phyloP scores from a whole-genome alignment of 2,113 vertebrate genomes.

The Suncus etruscus region DNA sequence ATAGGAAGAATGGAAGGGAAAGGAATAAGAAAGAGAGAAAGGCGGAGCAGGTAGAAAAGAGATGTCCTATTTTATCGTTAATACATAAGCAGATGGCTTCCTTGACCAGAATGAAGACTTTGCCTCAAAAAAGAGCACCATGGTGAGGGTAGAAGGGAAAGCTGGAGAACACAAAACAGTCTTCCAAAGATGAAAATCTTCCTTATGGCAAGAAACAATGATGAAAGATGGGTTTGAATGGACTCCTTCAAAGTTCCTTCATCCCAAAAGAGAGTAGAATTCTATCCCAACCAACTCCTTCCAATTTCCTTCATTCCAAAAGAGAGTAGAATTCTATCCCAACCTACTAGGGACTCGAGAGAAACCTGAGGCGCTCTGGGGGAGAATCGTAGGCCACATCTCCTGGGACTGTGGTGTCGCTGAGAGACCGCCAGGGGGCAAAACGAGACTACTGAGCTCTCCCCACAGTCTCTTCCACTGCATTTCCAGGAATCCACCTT shows the following conservation, averaged over 20 bases:
- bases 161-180: background rate
- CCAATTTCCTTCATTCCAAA: conserved; percentile 26
- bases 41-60: background rate
- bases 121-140: conserved; percentile 1
- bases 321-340: background rate
- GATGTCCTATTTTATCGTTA: background rate
- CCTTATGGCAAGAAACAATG: conserved; percentile 20
- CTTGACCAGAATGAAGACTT: conserved; percentile 40
- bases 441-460: conserved; percentile 55
- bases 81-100: background rate
- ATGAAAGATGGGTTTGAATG: background rate
- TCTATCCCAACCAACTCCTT: background rate
- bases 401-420: conserved; percentile 47
- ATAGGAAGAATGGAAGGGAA: background rate
- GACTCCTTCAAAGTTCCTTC: conserved; percentile 31
- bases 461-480: background rate
- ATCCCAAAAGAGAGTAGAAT: background rate
- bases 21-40: background rate
- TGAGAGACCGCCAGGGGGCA: conserved; percentile 73
- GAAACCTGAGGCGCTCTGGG: conserved; percentile 9
- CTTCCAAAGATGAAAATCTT: background rate
- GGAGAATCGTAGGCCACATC: background rate
- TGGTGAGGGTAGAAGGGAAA: conserved; percentile 39
- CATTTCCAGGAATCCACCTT: conserved; percentile 47
- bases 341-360: background rate